phyloP scores from a whole-genome alignment of 35 echinoderm and acorn worm species.

The Patiria miniata region DNA sequence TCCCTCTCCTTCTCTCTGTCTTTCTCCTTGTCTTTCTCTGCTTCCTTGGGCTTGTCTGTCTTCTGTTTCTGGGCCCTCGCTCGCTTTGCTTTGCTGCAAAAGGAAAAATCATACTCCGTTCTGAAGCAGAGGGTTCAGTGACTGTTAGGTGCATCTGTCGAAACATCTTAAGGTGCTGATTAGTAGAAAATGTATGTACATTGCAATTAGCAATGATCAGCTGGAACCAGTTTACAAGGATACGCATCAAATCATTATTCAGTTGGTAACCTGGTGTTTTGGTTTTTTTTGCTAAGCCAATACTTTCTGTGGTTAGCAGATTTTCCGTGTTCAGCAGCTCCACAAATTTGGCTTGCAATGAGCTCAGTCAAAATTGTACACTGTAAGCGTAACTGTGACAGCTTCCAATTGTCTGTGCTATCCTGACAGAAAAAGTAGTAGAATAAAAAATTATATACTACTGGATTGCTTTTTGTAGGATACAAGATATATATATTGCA shows the following conservation, averaged over 20 bases:
- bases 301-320: not conserved
- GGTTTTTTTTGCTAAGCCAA: too few species aligned
- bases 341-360: not conserved
- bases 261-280: not conserved
- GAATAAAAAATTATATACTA: too few species aligned
- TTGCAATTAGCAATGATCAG: not conserved
- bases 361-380: too few species aligned
- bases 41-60: slow-evolving; percentile 60
- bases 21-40: slow-evolving; percentile 57
- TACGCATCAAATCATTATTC: not conserved
- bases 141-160: not conserved
- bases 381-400: too few species aligned
- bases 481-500: too few species aligned
- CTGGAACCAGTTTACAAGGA: not conserved
- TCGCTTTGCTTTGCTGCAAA: slow-evolving; percentile 63
- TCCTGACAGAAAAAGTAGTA: too few species aligned
- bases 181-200: too few species aligned
- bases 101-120: not conserved
- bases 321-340: not conserved
- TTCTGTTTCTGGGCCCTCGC: slow-evolving; percentile 57
- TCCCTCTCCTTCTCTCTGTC: slow-evolving; percentile 74
- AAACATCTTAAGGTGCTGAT: not conserved
- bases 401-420: too few species aligned
- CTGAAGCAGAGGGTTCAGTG: not conserved
- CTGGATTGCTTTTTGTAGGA: too few species aligned